phyloP scores from a whole-genome alignment of 2,113 vertebrate genomes.

The Sakesphorus luctuosus region DNA sequence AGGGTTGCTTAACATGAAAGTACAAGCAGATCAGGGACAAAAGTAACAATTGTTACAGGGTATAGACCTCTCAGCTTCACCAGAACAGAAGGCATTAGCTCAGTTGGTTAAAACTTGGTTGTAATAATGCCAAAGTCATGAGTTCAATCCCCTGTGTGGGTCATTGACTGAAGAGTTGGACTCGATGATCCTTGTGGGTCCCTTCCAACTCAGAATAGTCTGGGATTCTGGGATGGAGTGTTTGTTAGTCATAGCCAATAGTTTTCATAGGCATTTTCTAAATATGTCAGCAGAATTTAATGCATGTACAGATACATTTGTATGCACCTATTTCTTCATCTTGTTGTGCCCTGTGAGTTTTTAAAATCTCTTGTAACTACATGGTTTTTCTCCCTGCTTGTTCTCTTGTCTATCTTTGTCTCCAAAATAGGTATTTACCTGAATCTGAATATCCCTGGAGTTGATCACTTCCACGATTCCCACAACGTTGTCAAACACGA shows the following conservation, averaged over 20 bases:
- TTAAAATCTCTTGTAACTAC: not conserved
- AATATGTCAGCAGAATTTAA: not conserved
- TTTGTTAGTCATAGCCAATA: not conserved
- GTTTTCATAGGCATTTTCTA: not conserved
- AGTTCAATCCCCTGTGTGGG: too few species aligned
- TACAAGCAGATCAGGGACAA: not conserved
- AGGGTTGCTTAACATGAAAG: not conserved
- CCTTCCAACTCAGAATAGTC: too few species aligned
- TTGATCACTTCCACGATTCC: conserved; percentile 98
- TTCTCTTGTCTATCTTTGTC: not conserved
- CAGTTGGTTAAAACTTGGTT: too few species aligned
- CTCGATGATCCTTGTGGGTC: too few species aligned
- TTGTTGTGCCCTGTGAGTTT: not conserved
- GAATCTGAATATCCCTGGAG: conserved; percentile 90
- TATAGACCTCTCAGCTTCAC: not conserved
- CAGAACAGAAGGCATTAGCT: not conserved
- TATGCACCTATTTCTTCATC: not conserved
- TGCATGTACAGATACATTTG: not conserved
- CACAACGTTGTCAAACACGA: conserved; percentile 95
- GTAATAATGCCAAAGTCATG: too few species aligned
- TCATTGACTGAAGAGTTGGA: too few species aligned
- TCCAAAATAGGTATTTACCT: conserved; percentile 76
- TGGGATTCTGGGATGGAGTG: not conserved
- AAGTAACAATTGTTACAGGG: not conserved
- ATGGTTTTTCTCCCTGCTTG: not conserved